A percentile compares a stretch with the other conserved stretches of the same genome.
Conservation (phyloP, 2,888 invertebrate species). For the Stenotaenia linearis region DNA sequence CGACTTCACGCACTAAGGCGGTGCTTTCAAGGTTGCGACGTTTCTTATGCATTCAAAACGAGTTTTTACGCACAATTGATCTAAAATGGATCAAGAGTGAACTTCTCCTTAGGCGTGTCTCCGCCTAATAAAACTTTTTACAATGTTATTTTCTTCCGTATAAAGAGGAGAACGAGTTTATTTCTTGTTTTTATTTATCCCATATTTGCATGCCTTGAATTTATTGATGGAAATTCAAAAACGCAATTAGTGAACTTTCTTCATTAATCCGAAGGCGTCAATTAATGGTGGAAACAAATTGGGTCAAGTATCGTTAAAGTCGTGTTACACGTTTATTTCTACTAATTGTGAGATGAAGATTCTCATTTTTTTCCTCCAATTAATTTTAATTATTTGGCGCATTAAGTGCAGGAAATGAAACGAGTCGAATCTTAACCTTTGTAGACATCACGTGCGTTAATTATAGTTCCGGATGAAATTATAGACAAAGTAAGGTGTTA, state of each 20-base stretch:
- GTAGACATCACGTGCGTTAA: neutral
- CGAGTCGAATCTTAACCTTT: neutral
- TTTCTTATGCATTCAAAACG: neutral
- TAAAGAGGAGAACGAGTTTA: neutral
- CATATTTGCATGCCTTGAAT: neutral
- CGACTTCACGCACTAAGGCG: neutral
- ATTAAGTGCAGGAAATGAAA: neutral
- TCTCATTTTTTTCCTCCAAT: neutral
- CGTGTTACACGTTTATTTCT: too few relatives aligned
- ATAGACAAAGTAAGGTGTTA: neutral
- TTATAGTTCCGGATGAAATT: neutral
- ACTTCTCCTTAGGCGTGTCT: neutral
- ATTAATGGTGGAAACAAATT: neutral
- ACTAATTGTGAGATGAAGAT: neutral
- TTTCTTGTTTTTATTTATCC: neutral
- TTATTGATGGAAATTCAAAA: neutral
- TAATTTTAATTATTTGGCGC: neutral
- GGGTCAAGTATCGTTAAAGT: neutral
- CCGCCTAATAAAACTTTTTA: neutral
- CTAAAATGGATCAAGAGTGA: neutral
- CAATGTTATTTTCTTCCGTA: neutral
- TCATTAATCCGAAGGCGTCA: neutral
- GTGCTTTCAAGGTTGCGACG: neutral
- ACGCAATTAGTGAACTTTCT: neutral
- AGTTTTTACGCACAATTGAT: neutral